Evolutionary conservation across 2,888 invertebrate genomes (phyloP), one percentile per base, ranked within the genome.

Genomic region (Drosophila helvetica): DNA sequence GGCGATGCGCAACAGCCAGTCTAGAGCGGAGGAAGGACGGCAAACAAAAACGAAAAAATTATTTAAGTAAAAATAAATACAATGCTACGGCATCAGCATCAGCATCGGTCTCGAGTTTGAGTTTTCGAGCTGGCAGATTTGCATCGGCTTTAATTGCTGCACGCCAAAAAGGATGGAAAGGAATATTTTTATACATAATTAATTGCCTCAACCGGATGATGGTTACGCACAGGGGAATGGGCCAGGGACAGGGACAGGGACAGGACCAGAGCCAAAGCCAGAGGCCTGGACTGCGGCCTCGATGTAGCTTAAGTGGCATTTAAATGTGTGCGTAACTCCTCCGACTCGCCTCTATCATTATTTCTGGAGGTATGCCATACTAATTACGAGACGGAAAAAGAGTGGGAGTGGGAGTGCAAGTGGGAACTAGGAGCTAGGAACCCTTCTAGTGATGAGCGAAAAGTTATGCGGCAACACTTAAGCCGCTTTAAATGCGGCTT

Each of bases 401-500:
- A 15, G 38, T 30, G 10, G 3, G 30, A 9, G 10, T 9, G 30
- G 15, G 0, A 6, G 15, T 6, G 38, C 0, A 6, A 15, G 6
- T 38, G 38, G 6, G 0, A 6, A 15, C 25, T 38, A 6, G 38
- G 5, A 15, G 38, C 25, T 25, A 25, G 25, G 6, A 6, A 4
- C 12, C 4, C 33, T 33, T 12, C 43, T 52, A n/a, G 3, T 63
- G 72, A 60, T 43, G 58, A 52, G 48, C 45, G 51, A 25, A 51
- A 71, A 80, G 63, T 78, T 75, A 61, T 71, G 66, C 50, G 65
- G 70, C 63, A 52, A 42, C 82, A 77, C 70, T 85, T 85, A 85
- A 82, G 83, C 78, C 78, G 81, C 76, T 79, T 86, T 81, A 81
- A 66, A 69, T 75, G 63, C 56, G 74, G 76, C 80, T 81, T 83